Evolutionary conservation across 2,888 invertebrate genomes (phyloP), one percentile per base, ranked within the genome.

Genomic region (Argyresthia albistria): DNA sequence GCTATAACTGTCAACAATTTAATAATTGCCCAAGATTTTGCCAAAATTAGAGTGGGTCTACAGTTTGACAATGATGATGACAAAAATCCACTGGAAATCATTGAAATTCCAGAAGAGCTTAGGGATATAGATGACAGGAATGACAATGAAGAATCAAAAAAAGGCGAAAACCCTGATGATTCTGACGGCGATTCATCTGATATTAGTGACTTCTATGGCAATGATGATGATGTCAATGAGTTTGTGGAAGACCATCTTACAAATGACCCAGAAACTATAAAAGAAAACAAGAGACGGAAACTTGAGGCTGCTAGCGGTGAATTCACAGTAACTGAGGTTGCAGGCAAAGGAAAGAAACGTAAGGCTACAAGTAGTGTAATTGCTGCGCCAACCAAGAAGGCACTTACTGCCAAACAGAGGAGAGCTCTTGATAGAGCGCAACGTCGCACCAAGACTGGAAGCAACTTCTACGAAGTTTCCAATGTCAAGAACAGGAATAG

Each of bases 401-500:
- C 94, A 51, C 25, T 25, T 25, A 95, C 93, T 1, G 93, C 95
- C 46, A 95, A 93, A 76, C 91, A 95, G 67, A 90, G 91, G 59
- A 89, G 96, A 60, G 92, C 93, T 0, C 60, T 91, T 2, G 95
- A 95, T 57, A 89, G 96, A 60, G 90, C 92, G 10, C 90, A 90
- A 59, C 94, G 93, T 61, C 89, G 94, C 10, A 94, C 93, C 70
- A 96, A 95, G 70, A 91, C 94, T 55, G 96, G 96, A 61, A 95
- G 94, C 73, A 94, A 96, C 79, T 96, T 96, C 72, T 96, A 96
- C 76, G 95, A 95, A 89, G 91, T 93, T 36, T 89, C 93, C 9
- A 96, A 97, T 88, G 96, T 96, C 52, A 96, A 96, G 74, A 96
- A 96, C 76, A 91, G 93, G 61, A 95, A 95, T 80, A 91, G 93